phyloP scores from a whole-genome alignment of 2,113 vertebrate species.

The Lota lota region DNA sequence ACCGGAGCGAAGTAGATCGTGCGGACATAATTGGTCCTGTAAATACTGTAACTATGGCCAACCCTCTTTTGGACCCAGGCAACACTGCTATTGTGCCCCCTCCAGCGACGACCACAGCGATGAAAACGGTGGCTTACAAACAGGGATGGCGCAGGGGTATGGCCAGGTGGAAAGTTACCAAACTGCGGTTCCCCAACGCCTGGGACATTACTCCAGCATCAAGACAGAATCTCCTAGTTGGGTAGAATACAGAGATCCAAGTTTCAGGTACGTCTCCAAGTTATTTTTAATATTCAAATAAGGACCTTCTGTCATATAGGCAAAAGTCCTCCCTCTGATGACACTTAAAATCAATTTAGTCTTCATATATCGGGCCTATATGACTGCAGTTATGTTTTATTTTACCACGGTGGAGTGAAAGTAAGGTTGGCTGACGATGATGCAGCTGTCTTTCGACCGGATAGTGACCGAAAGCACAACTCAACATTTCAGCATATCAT shows the following conservation, averaged over 20 bases:
- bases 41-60: conserved; percentile 55
- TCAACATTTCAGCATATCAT: no score
- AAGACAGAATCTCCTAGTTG: conserved; percentile 56
- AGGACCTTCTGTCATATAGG: no score
- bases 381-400: no score
- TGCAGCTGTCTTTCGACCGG: no score
- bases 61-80: conserved; percentile 20
- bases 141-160: conserved; percentile 36
- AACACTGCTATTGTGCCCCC: conserved; percentile 51
- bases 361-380: no score
- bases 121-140: conserved; percentile 23
- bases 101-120: conserved; percentile 30
- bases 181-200: conserved; percentile 36
- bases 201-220: conserved; percentile 37
- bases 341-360: no score
- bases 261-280: conserved; percentile 48
- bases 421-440: no score
- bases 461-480: no score
- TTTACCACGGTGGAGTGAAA: no score
- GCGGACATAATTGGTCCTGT: conserved; percentile 28
- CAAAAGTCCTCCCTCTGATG: no score
- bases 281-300: no score
- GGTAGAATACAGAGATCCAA: conserved; percentile 49
- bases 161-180: conserved; percentile 63
- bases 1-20: conserved; percentile 9